phyloP scores from a whole-genome alignment of 2,113 vertebrate genomes.

The Piaya cayana region DNA sequence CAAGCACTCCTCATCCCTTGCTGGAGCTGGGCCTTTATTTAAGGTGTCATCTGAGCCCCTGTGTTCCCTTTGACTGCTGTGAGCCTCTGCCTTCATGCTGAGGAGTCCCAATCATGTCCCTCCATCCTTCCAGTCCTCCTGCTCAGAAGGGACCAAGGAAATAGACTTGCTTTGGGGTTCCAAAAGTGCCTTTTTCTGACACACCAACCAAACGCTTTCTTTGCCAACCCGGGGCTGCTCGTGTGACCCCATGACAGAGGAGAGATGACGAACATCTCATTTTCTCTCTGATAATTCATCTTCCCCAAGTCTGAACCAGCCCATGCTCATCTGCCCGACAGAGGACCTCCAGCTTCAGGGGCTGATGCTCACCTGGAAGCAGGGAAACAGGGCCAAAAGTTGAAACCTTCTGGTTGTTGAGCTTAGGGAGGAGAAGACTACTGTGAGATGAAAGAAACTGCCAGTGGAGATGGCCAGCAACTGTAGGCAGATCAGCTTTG shows the following conservation, averaged over 20 bases:
- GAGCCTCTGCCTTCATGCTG: neutral
- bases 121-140: neutral
- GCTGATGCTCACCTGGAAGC: neutral
- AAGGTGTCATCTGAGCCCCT: neutral
- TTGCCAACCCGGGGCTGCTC: neutral
- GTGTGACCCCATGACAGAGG: rapidly evolving
- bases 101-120: neutral
- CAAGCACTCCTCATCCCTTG: too few species aligned
- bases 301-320: neutral
- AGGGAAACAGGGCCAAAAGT: neutral
- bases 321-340: rapidly evolving
- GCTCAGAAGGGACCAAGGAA: neutral
- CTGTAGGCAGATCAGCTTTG: neutral
- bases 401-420: neutral
- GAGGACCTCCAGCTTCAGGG: neutral
- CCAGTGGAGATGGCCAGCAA: neutral
- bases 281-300: neutral
- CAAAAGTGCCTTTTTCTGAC: neutral
- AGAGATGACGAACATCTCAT: rapidly evolving
- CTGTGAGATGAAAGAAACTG: neutral
- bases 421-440: neutral
- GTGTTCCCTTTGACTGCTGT: neutral
- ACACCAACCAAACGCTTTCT: rapidly evolving
- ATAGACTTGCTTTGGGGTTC: rapidly evolving
- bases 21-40: neutral